phyloP scores from a whole-genome alignment of 1,140 invertebrate species.

The Ceratitis capitata region DNA sequence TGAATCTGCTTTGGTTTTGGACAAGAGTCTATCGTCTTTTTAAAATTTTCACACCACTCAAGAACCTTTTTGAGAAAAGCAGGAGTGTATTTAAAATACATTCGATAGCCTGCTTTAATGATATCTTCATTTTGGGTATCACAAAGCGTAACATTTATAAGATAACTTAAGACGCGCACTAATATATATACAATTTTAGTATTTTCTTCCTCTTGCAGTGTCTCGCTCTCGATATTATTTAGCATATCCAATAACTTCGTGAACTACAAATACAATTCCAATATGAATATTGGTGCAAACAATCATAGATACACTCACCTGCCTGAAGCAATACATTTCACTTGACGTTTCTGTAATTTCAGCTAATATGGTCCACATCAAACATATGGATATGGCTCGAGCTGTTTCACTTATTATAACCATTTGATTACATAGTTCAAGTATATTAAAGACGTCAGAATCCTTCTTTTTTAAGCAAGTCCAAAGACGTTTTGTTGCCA shows the following conservation, averaged over 20 bases:
- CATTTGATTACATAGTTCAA: conserved; percentile 36
- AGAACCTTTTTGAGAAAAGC: conserved; percentile 36
- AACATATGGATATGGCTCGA: conserved; percentile 37
- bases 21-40: conserved; percentile 9
- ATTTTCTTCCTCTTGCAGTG: conserved; percentile 39
- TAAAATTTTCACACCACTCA: conserved; percentile 38
- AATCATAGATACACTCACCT: background rate
- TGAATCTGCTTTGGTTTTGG: conserved; percentile 28
- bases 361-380: conserved; percentile 38
- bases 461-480: conserved; percentile 34
- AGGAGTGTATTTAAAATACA: conserved; percentile 40
- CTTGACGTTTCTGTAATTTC: conserved; percentile 39
- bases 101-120: conserved; percentile 42
- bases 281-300: background rate
- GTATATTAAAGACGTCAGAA: conserved; percentile 38
- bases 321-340: conserved; percentile 41
- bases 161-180: conserved; percentile 39
- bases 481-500: conserved; percentile 41
- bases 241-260: conserved; percentile 32
- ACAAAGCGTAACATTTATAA: conserved; percentile 40
- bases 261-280: background rate
- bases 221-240: conserved; percentile 40
- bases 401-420: conserved; percentile 40
- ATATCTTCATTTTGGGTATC: conserved; percentile 43
- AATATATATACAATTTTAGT: conserved; percentile 40